A percentile compares a stretch with the other conserved stretches of the same genome.
Conservation (phyloP, 2,797 vertebrate species). For the Craterocephalus amniculus region DNA sequence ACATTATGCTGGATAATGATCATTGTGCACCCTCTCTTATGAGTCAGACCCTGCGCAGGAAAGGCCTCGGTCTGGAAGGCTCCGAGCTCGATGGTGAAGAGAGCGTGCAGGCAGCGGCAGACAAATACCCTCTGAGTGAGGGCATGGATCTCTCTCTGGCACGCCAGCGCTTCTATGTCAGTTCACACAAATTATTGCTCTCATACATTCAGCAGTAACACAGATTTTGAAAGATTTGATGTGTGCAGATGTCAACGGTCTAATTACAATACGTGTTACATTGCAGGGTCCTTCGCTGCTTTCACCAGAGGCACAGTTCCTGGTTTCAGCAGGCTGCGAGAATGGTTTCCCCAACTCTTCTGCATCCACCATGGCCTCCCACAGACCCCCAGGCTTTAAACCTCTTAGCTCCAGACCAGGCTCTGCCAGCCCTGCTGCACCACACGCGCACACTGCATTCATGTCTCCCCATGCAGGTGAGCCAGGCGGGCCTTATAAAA, state of each 20-base stretch:
- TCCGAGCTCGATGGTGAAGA: slow-evolving; percentile 88
- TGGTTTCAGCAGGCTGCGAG: slow-evolving; percentile 79
- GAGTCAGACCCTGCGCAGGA: slow-evolving; percentile 90
- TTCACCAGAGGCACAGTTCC: slow-evolving; percentile 80
- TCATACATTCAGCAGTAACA: background rate
- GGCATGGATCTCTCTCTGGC: slow-evolving; percentile 85
- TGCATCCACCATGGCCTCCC: slow-evolving; percentile 70
- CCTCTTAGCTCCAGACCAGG: slow-evolving; percentile 76
- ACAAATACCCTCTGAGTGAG: slow-evolving; percentile 83
- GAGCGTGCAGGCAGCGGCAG: slow-evolving; percentile 71
- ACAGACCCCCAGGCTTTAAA: slow-evolving; percentile 80
- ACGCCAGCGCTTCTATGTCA: slow-evolving; percentile 87
- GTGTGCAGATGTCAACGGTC: background rate
- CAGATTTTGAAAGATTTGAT: background rate
- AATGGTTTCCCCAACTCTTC: slow-evolving; percentile 78
- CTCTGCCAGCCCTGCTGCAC: slow-evolving; percentile 66
- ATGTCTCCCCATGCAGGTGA: slow-evolving; percentile 81
- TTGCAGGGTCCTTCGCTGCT: slow-evolving; percentile 82
- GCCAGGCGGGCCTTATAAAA: slow-evolving; percentile 4
- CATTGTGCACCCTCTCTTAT: slow-evolving; percentile 21
- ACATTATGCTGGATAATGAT: slow-evolving; percentile 1
- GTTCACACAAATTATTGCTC: slow-evolving; percentile 59
- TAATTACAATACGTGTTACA: background rate
- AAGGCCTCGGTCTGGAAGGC: slow-evolving; percentile 88
- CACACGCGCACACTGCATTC: slow-evolving; percentile 73